Evolutionary conservation across 1,140 invertebrate species (phyloP).

Genomic region (Antheraea pernyi): DNA sequence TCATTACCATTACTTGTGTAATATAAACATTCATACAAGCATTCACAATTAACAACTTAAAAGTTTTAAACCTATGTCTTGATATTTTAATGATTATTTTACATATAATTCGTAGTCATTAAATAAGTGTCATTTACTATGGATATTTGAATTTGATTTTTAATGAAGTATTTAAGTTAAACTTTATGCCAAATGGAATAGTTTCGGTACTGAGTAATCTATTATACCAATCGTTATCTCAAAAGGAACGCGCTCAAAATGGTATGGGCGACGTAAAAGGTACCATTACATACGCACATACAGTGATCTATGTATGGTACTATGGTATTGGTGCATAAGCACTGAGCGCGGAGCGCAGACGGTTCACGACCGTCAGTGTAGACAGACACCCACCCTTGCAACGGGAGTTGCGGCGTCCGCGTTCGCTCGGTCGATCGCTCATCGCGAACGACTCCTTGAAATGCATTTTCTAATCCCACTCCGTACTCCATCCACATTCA

Average conservation of each 20-base stretch:
- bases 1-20: no score
- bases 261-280: not conserved
- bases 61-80: not conserved
- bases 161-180: not conserved
- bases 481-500: slow-evolving; percentile 70
- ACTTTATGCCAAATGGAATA: not conserved
- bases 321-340: slow-evolving; percentile 8
- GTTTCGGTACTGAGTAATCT: not conserved
- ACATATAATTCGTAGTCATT: not conserved
- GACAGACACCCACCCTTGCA: slow-evolving; percentile 72
- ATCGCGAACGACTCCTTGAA: slow-evolving; percentile 78
- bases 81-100: not conserved
- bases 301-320: slow-evolving; percentile 10
- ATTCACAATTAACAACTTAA: no score
- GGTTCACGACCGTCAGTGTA: slow-evolving; percentile 38
- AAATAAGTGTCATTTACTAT: not conserved
- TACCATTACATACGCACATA: slow-evolving; percentile 3
- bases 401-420: slow-evolving; percentile 74
- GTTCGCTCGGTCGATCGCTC: slow-evolving; percentile 75
- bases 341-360: slow-evolving; percentile 14
- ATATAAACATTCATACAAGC: no score
- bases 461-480: slow-evolving; percentile 74
- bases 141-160: no score
- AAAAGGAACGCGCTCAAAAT: no score
- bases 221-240: not conserved